Percentiles rank a stretch among this genome's conserved stretches.
Evolutionary conservation across 2,797 vertebrate genomes (phyloP).

Genomic region (Microchirus variegatus): DNA sequence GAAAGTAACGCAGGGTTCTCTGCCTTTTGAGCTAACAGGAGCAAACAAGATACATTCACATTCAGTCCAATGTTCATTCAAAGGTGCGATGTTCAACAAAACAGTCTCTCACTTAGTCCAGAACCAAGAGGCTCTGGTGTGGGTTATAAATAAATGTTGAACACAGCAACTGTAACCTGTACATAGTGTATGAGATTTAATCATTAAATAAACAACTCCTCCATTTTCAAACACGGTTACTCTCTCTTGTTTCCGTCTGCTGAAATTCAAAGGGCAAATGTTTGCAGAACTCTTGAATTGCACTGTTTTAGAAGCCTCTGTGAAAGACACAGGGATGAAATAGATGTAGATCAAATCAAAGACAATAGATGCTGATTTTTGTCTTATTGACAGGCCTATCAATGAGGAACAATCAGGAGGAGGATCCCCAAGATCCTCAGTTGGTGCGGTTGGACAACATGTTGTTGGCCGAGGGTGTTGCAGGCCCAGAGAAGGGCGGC

Average conservation of each 20-base stretch:
- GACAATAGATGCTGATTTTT: slow-evolving; percentile 9
- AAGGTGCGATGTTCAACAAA: not conserved
- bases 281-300: no score
- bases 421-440: slow-evolving; percentile 92
- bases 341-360: not conserved
- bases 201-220: not conserved
- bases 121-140: not conserved
- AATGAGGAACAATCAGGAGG: slow-evolving; percentile 90
- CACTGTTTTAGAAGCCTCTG: no score
- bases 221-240: no score
- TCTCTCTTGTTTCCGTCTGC: no score
- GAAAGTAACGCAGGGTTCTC: no score
- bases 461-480: slow-evolving; percentile 93
- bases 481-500: slow-evolving; percentile 91
- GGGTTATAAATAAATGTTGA: not conserved
- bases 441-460: slow-evolving; percentile 94
- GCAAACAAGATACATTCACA: no score
- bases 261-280: no score
- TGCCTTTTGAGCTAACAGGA: no score
- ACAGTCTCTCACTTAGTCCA: no score
- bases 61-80: not conserved
- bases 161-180: not conserved
- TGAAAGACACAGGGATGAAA: no score
- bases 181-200: not conserved
- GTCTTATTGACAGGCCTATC: slow-evolving; percentile 83